phyloP scores from a whole-genome alignment of 1,140 invertebrate genomes.

The Pinna nobilis region DNA sequence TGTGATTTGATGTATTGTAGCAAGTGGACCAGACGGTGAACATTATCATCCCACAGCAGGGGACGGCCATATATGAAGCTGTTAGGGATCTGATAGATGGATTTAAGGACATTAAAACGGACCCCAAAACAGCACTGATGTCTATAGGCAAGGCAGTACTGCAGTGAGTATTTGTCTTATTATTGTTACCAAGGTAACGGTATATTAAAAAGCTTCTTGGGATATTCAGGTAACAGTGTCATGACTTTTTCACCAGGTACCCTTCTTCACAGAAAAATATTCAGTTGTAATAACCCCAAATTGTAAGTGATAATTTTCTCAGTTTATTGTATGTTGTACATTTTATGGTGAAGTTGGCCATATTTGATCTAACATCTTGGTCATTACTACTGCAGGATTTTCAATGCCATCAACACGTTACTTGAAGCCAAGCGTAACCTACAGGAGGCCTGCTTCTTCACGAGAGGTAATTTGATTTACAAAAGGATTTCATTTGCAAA shows the following conservation, averaged over 20 bases:
- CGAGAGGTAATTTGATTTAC: constrained; percentile 45
- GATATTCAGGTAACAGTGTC: too few relatives aligned
- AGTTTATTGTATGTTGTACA: not conserved
- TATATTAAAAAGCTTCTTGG: too few relatives aligned
- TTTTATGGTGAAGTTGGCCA: not conserved
- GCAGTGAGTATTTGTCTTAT: constrained; percentile 43
- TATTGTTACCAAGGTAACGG: not conserved
- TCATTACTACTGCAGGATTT: constrained; percentile 33
- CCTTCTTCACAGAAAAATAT: too few relatives aligned
- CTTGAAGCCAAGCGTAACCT: constrained; percentile 54
- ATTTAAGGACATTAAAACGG: constrained; percentile 43
- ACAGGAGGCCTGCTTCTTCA: constrained; percentile 55
- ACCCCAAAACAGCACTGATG: constrained; percentile 47
- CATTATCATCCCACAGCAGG: constrained; percentile 46
- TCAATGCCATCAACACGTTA: constrained; percentile 41
- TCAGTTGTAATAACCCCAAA: not conserved
- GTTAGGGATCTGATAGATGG: constrained; percentile 47
- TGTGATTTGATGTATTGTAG: not conserved
- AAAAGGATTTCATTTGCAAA: not conserved
- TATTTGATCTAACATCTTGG: not conserved
- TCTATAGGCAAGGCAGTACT: constrained; percentile 41
- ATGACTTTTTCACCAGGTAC: too few relatives aligned
- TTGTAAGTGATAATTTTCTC: too few relatives aligned
- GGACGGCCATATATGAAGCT: constrained; percentile 36
- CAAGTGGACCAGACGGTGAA: constrained; percentile 38